Base-by-base conservation (phyloP, 2,113 vertebrate species). In the Sapayoa aenigma region DNA sequence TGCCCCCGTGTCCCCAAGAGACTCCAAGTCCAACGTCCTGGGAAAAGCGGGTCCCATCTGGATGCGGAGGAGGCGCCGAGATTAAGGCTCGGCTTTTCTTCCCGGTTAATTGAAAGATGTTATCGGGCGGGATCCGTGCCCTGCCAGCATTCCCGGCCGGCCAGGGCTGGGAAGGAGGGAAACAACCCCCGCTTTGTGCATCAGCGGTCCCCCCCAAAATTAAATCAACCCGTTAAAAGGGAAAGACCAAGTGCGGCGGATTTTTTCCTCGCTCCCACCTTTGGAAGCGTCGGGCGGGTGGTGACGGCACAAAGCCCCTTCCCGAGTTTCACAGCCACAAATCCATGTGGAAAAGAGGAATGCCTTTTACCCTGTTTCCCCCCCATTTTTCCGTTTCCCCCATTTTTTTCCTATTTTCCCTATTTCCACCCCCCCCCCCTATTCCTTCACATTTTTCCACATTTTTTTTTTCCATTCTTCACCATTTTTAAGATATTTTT, bases 191-290 rank as follows among this genome's bases (percentile, higher is more conserved):
- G 1, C 23, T 44, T 44, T 6, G 49, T 1, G 0, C 59, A 39
- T 6, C 6, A 1, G 2, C 6, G 30, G 1, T 4, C 4, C 9
- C 3, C 41, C 9, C 8, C 7, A 7, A 14, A 28, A n/a, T 27
- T 2, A 21, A 47, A 39, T 5, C 74, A 8, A 4, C 46, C 52
- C 10, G 0, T 11, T 14, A 3, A 9, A 46, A 41, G 56, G 80
- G 28, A 44, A 42, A 14, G 23, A 41, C 2, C 0, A 1, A 47
- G 27, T 1, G 2, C 1, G 5, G 31, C 0, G 58, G 66, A 3
- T 18, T 42, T 30, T 41, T 35, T 14, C 9, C 53, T 23, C 20
- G 25, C 13, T 80, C 41, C 86, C 58, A 56, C 37, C 28, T 23
- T 39, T 3, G 77, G 87, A 27, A 62, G 24, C 24, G 24, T 28